These are phyloP conservation scores for Calcarius lapponicus DNA, from an alignment of 2,797 vertebrate genomes.

Conservation along the genomic window DNA sequence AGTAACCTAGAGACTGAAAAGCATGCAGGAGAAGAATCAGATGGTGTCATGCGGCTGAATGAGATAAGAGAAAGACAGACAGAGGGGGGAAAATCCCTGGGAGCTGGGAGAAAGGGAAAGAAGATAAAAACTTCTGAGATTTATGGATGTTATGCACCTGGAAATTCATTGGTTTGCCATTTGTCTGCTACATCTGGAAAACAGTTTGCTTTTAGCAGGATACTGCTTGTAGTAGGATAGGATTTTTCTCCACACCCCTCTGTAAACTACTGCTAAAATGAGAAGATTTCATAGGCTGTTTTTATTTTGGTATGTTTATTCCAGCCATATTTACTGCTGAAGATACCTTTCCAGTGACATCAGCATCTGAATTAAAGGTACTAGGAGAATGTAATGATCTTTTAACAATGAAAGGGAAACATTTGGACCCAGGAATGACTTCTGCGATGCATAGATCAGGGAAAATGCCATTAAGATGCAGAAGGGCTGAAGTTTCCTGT, in stretches of 20 bases:
- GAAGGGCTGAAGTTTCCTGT: background rate
- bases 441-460: background rate
- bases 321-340: background rate
- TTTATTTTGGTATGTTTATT: background rate
- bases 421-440: background rate
- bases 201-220: background rate
- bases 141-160: background rate
- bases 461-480: background rate
- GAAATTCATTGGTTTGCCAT: background rate
- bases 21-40: background rate
- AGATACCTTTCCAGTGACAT: background rate
- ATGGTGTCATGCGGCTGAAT: background rate
- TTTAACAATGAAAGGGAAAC: background rate
- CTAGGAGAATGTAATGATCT: background rate
- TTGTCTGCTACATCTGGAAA: background rate
- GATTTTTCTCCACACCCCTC: background rate
- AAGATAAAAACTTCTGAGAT: background rate
- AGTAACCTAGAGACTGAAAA: background rate
- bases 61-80: background rate
- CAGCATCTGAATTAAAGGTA: background rate
- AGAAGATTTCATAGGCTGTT: background rate
- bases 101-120: background rate
- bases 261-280: background rate
- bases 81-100: fast-evolving
- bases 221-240: background rate